Evolutionary conservation across 1,140 invertebrate genomes (phyloP).

Genomic region (Agraylea sexmaculata): DNA sequence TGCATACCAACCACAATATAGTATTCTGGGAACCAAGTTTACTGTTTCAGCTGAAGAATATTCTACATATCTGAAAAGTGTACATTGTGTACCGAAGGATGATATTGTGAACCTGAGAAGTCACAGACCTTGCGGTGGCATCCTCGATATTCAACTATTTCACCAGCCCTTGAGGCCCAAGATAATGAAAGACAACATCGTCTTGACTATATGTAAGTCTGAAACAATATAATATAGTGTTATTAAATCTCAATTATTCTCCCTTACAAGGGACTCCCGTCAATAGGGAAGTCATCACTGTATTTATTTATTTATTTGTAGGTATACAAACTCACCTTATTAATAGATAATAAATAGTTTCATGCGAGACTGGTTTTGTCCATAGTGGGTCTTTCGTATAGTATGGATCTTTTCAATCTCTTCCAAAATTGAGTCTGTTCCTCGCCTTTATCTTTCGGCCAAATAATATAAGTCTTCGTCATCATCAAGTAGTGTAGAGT

Average conservation of each 20-base stretch:
- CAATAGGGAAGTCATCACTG: too few relatives aligned
- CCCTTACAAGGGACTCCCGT: too few relatives aligned
- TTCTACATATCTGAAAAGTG: constrained; percentile 27
- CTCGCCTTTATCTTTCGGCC: constrained; percentile 37
- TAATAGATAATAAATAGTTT: constrained; percentile 12
- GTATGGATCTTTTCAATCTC: constrained; percentile 29
- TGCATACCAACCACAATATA: neutral
- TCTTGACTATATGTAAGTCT: constrained; percentile 30
- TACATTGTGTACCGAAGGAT: constrained; percentile 21
- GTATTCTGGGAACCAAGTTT: constrained; percentile 3
- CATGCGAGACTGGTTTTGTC: constrained; percentile 29
- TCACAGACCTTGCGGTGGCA: constrained; percentile 28
- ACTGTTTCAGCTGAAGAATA: constrained; percentile 27
- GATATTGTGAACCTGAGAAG: constrained; percentile 33
- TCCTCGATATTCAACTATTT: constrained; percentile 31
- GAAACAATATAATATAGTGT: neutral
- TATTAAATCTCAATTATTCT: too few relatives aligned
- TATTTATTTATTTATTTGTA: too few relatives aligned
- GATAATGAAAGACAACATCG: constrained; percentile 23
- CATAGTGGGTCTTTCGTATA: constrained; percentile 24
- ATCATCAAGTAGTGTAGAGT: constrained; percentile 50
- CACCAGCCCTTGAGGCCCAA: constrained; percentile 33
- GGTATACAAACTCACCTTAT: too few relatives aligned
- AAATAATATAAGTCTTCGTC: constrained; percentile 51
- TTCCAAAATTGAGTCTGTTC: constrained; percentile 34